A percentile compares a stretch with the other conserved stretches of the same genome.
These are phyloP conservation scores for Sebastolobus altivelis DNA, from an alignment of 2,797 vertebrate species.

Conservation along the genomic window DNA sequence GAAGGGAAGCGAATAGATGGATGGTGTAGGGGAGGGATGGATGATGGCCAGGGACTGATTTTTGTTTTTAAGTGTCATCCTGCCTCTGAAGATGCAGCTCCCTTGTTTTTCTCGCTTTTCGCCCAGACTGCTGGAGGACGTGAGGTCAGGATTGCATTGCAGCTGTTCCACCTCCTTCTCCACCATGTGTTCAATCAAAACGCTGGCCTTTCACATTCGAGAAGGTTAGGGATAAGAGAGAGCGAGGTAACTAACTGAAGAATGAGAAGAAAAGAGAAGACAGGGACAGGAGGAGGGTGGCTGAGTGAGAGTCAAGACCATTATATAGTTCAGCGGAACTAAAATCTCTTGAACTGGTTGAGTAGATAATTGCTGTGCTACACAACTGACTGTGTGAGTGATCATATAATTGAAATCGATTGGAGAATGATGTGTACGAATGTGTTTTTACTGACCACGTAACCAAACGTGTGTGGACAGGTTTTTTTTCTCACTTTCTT, in stretches of 20 bases:
- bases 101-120: constrained; percentile 32
- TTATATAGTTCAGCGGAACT: constrained; percentile 27
- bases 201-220: constrained; percentile 52
- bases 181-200: constrained; percentile 64
- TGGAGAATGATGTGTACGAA: background rate
- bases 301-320: background rate
- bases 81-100: constrained; percentile 53
- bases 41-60: constrained; percentile 69
- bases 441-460: background rate
- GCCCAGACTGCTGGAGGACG: constrained; percentile 33
- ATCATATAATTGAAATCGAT: constrained; percentile 18
- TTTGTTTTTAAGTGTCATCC: constrained; percentile 56
- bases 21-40: constrained; percentile 65
- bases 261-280: constrained; percentile 23
- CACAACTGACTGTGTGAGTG: constrained; percentile 18
- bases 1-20: constrained; percentile 66
- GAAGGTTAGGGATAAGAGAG: constrained; percentile 43
- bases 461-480: background rate
- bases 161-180: constrained; percentile 41
- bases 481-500: background rate
- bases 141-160: constrained; percentile 47
- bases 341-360: constrained; percentile 29
- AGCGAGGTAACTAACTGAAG: constrained; percentile 21
- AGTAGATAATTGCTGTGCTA: constrained; percentile 34
- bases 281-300: constrained; percentile 1